Conservation (phyloP, 2,113 vertebrate genomes). For the Eidolon helvum region DNA sequence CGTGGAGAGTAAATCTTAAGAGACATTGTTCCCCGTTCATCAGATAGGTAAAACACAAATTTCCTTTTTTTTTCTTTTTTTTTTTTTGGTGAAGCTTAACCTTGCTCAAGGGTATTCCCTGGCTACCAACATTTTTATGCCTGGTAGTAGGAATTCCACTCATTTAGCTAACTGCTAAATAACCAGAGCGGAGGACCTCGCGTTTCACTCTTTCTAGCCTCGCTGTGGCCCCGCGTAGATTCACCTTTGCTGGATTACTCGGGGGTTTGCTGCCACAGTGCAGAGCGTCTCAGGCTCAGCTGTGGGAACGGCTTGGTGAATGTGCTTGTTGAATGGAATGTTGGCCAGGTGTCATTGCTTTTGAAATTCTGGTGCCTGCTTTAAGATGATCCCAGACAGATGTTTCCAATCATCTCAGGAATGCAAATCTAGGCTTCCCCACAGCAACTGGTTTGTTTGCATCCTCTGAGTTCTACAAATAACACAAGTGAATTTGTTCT, state of each 20-base stretch:
- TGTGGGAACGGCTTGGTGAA: not conserved
- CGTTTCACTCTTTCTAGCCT: too few relatives aligned
- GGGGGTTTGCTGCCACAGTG: accelerated
- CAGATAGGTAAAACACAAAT: not conserved
- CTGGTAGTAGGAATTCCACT: not conserved
- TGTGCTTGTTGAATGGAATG: not conserved
- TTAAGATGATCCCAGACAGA: not conserved
- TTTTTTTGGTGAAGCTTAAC: not conserved
- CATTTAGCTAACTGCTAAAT: not conserved
- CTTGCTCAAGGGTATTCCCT: not conserved
- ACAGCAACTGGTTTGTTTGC: not conserved
- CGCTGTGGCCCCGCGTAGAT: too few relatives aligned
- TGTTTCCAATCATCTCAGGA: not conserved
- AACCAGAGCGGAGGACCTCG: too few relatives aligned
- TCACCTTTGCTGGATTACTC: not conserved
- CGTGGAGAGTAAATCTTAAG: not conserved
- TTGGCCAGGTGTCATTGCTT: not conserved
- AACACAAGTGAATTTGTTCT: not conserved
- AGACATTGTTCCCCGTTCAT: not conserved
- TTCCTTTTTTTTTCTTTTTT: not conserved
- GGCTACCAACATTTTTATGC: not conserved
- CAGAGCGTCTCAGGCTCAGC: not conserved
- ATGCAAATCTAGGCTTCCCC: not conserved
- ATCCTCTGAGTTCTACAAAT: not conserved
- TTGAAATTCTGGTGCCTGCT: not conserved